phyloP scores from a whole-genome alignment of 2,113 vertebrate species.

The Charadrius vociferus region DNA sequence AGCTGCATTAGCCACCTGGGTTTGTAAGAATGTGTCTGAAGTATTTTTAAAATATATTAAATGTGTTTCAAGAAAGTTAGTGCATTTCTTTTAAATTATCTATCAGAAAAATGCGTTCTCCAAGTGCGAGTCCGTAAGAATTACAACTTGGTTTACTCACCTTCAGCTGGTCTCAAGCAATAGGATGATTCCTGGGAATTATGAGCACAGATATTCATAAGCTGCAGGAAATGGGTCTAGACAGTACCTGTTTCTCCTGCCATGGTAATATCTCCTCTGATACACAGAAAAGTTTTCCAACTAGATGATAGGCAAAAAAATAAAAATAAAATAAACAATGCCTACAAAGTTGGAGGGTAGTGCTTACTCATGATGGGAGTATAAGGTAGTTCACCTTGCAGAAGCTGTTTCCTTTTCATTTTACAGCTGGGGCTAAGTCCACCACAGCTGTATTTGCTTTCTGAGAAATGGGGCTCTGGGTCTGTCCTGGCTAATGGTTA shows the following conservation, averaged over 20 bases:
- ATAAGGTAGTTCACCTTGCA: not conserved
- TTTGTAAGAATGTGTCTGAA: not conserved
- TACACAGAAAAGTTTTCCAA: not conserved
- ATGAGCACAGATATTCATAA: not conserved
- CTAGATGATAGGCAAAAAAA: not conserved
- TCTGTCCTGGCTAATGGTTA: not conserved
- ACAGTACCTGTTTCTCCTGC: not conserved
- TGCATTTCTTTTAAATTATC: not conserved
- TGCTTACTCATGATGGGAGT: not conserved
- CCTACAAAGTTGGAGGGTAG: not conserved
- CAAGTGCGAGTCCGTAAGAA: not conserved
- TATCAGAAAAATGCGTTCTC: not conserved
- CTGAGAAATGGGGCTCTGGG: not conserved
- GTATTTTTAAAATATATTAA: not conserved
- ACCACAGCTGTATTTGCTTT: not conserved
- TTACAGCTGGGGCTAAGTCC: not conserved
- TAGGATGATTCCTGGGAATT: not conserved
- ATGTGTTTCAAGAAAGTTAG: not conserved
- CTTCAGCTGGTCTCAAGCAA: not conserved
- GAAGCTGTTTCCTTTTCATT: not conserved
- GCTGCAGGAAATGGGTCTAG: not conserved
- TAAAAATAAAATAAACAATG: not conserved
- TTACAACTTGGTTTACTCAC: not conserved
- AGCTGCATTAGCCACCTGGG: slow-evolving; percentile 24
- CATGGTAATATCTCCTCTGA: not conserved